Evolutionary conservation across 1,140 invertebrate genomes (phyloP), one percentile per base, ranked within the genome.

Genomic region (Apis laboriosa): DNA sequence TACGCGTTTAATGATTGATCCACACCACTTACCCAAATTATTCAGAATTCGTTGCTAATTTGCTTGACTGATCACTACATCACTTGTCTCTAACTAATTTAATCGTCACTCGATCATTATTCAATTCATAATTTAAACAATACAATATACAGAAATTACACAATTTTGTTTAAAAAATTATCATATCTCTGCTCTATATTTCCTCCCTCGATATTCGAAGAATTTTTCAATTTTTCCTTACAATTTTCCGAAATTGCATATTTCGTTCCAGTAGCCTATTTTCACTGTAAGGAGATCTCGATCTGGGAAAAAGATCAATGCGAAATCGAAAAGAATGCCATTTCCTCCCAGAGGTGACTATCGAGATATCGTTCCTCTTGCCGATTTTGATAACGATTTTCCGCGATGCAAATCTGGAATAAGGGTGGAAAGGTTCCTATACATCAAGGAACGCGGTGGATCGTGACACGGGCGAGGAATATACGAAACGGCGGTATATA

Each of bases 401-500:
- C 28, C 51, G 12, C 34, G 60, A 82, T 73, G 56, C 21, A 72
- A 85, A 85, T 77, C 68, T 80, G 28, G 67, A 68, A 49, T 56
- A 43, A 60, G 34, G 58, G 19, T 60, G 68, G 70, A 77, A 51
- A 49, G 24, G 51, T 60, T 63, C 60, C 56, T 43, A 77, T 86
- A 67, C 55, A 81, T 86, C 85, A 71, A 84, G 53, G 19, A 7
- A 43, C 34, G 5, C 34, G 5, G 34, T 43, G 34, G 34, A 43
- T 43, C 34, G 34, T 43, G 34, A 43, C 34, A 43, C 34, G 34
- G 34, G 34, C 34, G 34, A 63, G 43, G 70, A 66, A 74, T 84
- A 77, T 67, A 34, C 28, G 63, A 77, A 78, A 55, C 61, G 51
- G 71, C 5, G 58, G 55, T 76, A 72, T 85, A 86, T 80, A 86